Base-by-base conservation (phyloP, 1,140 invertebrate genomes). In the Drosophila nasuta region DNA sequence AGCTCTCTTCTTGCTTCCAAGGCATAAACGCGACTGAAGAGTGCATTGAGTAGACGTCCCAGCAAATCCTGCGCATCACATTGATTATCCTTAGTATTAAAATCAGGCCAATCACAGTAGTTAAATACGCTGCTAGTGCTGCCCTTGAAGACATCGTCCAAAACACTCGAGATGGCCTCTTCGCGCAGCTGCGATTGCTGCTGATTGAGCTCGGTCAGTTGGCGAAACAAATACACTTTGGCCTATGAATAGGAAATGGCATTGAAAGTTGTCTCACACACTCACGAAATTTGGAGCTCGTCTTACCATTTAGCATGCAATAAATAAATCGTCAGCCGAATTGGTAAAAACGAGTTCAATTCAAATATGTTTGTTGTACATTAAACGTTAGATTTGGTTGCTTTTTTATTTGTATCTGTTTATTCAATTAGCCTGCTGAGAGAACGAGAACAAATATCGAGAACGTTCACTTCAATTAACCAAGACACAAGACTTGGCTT, bases 401-500 rank as follows among this genome's bases (percentile, higher is more conserved):
- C 20, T 20, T 33, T 52, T 54, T 54, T 30, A 25, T n/a, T 33
- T 33, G 1, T 48, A 17, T 48, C 13, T 49, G 20, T 81, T 5
- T 13, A 43, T 70, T 81, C 82, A 81, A 81, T 86, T 75, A 69
- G 71, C 78, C 82, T 79, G 86, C 82, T 85, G 66, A n/a, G 38
- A 41, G 52, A 75, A 65, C 58, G 56, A 58, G 33, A 56, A 45
- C 68, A 25, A 25, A 25, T 25, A 25, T 25, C 20, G 70, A 87
- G 83, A 87, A 87, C 85, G 52, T 78, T 87, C 77, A 81, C 83
- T 79, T 68, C 58, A 73, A 79, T 65, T 79, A 62, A 54, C 54
- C 20, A 25, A 25, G 20, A 11, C 30, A 46, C 38, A 43, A 62
- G 35, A 56, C 13, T 20, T 20, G 35, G 28, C 30, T 33, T 33